Evolutionary conservation across 2,113 vertebrate genomes (phyloP).

Genomic region (Zosterops hypoxanthus): DNA sequence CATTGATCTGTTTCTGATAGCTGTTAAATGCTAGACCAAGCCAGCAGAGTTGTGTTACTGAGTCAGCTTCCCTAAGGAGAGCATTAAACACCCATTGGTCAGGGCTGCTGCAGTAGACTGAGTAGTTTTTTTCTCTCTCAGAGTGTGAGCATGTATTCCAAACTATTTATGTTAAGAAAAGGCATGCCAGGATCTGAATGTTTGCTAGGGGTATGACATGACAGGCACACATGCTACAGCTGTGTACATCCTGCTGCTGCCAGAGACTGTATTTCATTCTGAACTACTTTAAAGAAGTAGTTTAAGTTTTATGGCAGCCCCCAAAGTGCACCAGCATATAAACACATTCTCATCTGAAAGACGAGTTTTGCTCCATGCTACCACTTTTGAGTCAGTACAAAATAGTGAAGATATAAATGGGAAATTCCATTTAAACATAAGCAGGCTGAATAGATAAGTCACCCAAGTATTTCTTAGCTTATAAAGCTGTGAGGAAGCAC

Average conservation of each 20-base stretch:
- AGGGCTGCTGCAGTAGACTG: conserved; percentile 15
- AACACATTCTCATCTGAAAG: conserved; percentile 13
- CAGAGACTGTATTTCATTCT: conserved; percentile 39
- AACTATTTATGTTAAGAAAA: conserved; percentile 65
- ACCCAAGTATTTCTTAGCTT: neutral
- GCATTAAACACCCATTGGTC: conserved; percentile 1
- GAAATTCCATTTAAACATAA: neutral
- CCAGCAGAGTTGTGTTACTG: neutral
- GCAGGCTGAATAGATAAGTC: neutral
- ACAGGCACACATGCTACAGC: conserved; percentile 60
- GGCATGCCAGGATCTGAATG: conserved; percentile 40
- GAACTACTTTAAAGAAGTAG: conserved; percentile 41
- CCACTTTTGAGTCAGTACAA: neutral
- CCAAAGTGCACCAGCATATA: conserved; percentile 35
- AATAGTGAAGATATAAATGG: neutral
- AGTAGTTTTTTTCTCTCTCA: neutral
- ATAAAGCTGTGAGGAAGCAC: neutral
- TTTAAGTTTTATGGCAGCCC: conserved; percentile 47
- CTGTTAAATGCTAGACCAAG: neutral
- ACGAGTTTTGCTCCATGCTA: neutral
- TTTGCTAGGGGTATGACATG: conserved; percentile 49
- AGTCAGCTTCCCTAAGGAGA: neutral
- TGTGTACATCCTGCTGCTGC: conserved; percentile 40
- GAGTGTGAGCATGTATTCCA: conserved; percentile 8
- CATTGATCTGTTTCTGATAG: neutral